Evolutionary conservation across 2,888 invertebrate genomes (phyloP).

Genomic region (Agonopterix subpropinquella): DNA sequence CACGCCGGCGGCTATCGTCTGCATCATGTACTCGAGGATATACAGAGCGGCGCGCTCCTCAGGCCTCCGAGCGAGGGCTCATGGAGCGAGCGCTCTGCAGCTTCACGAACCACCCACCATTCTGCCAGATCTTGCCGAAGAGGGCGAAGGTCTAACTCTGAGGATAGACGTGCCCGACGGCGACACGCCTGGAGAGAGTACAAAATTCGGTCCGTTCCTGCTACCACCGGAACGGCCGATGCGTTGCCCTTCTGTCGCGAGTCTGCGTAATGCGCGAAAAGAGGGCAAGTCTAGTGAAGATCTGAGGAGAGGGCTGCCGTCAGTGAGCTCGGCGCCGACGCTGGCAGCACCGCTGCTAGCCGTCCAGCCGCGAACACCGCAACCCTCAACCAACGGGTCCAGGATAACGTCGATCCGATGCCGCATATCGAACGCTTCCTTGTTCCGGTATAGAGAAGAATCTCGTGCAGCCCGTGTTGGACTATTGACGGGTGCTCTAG

Average conservation of each 20-base stretch:
- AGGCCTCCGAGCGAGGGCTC: slow-evolving; percentile 65
- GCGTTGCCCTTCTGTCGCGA: slow-evolving; percentile 65
- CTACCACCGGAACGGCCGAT: slow-evolving; percentile 60
- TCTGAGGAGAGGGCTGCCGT: slow-evolving; percentile 55
- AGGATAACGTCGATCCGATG: slow-evolving; percentile 85
- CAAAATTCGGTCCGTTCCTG: slow-evolving; percentile 62
- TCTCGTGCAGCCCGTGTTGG: slow-evolving; percentile 90
- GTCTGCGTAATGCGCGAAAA: slow-evolving; percentile 55
- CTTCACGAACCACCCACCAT: slow-evolving; percentile 60
- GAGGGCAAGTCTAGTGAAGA: slow-evolving; percentile 59
- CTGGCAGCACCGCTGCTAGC: slow-evolving; percentile 55
- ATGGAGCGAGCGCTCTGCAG: slow-evolving; percentile 70
- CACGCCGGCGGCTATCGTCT: slow-evolving; percentile 77
- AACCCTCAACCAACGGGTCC: slow-evolving; percentile 66
- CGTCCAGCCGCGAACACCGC: slow-evolving; percentile 54
- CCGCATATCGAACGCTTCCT: slow-evolving; percentile 88
- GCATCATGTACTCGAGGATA: slow-evolving; percentile 84
- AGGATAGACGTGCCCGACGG: slow-evolving; percentile 56
- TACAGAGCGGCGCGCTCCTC: slow-evolving; percentile 86
- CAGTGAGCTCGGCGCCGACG: slow-evolving; percentile 71
- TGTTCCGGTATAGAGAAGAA: slow-evolving; percentile 91
- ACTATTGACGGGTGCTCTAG: slow-evolving; percentile 79
- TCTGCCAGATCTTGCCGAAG: slow-evolving; percentile 57
- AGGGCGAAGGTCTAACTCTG: slow-evolving; percentile 61
- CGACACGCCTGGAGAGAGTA: slow-evolving; percentile 30